Percentiles rank a stretch among this genome's conserved stretches.
phyloP scores from a whole-genome alignment of 2,797 vertebrate genomes.

The Lepilemur ruficaudatus region DNA sequence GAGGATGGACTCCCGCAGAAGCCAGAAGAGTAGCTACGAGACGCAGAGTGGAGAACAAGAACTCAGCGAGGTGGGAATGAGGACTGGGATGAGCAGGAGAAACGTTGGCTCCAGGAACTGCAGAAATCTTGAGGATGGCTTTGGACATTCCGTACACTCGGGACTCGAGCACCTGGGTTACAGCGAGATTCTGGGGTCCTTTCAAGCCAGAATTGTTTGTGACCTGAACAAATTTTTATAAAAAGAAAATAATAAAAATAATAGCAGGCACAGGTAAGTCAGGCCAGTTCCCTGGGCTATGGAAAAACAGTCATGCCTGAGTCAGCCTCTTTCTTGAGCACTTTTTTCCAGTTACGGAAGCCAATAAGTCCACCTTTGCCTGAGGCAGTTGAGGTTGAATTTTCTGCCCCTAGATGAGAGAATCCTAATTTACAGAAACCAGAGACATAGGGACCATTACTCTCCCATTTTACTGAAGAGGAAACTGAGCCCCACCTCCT shows the following conservation, averaged over 20 bases:
- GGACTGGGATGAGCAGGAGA: neutral
- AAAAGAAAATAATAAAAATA: too few species aligned
- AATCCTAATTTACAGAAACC: neutral
- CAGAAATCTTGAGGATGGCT: accelerated
- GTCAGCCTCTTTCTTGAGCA: neutral
- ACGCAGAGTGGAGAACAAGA: accelerated
- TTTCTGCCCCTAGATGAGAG: neutral
- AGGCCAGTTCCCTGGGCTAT: neutral
- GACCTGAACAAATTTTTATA: neutral
- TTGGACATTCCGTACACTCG: accelerated
- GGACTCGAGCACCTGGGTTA: neutral
- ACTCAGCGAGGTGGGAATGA: neutral
- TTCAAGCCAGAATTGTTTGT: neutral
- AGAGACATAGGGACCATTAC: neutral
- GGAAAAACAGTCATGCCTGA: neutral
- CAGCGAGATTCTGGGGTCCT: neutral
- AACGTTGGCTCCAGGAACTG: accelerated
- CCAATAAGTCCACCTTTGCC: neutral
- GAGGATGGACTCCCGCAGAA: neutral
- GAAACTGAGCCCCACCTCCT: neutral
- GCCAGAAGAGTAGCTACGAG: accelerated
- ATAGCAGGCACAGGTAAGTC: neutral
- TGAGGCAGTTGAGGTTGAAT: neutral
- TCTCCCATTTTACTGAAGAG: neutral
- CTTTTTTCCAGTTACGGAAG: neutral